Evolutionary conservation across 2,888 invertebrate species (phyloP).

Genomic region (Flexamia atlantica): DNA sequence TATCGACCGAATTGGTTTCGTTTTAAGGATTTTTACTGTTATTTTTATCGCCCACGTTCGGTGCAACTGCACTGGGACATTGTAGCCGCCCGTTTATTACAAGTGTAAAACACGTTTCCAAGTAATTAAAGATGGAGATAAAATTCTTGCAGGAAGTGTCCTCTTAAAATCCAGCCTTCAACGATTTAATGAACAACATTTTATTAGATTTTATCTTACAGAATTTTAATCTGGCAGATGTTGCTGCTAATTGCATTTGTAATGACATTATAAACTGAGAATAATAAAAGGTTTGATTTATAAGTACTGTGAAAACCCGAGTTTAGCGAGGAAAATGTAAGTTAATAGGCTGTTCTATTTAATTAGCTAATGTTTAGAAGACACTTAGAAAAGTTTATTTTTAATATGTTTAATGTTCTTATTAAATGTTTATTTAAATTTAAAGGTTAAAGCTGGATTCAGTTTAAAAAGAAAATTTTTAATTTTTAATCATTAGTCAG

Average conservation of each 20-base stretch:
- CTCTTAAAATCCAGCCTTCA: not conserved
- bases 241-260: too few relatives aligned
- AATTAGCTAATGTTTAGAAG: too few relatives aligned
- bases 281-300: too few relatives aligned
- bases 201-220: not conserved
- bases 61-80: not conserved
- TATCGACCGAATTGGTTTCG: not conserved
- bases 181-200: not conserved
- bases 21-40: not conserved
- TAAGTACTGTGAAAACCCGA: too few relatives aligned
- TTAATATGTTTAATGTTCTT: too few relatives aligned
- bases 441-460: not conserved
- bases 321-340: too few relatives aligned
- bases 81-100: conserved; percentile 11
- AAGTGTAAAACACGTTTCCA: not conserved
- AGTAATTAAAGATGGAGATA: conserved; percentile 6
- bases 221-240: not conserved
- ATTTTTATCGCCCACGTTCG: not conserved
- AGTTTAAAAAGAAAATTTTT: too few relatives aligned
- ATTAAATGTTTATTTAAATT: too few relatives aligned
- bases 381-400: too few relatives aligned
- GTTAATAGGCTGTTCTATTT: too few relatives aligned
- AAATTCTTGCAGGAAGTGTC: not conserved
- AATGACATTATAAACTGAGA: too few relatives aligned
- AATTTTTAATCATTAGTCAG: too few relatives aligned